Conservation (phyloP, 2,888 invertebrate genomes). For the Tanytarsus gracilentus region DNA sequence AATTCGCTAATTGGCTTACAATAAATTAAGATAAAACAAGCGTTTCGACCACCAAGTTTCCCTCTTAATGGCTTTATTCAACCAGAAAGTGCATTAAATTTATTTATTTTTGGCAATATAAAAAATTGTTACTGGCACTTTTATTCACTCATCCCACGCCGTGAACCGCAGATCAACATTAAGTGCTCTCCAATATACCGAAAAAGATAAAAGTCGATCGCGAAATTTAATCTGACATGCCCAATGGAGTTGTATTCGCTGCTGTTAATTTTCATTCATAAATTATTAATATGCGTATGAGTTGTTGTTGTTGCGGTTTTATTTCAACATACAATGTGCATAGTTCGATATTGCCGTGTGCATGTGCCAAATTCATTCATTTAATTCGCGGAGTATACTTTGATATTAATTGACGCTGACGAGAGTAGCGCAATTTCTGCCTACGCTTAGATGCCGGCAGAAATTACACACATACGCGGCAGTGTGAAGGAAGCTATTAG, state of each 20-base stretch:
- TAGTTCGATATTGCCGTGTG: too few relatives aligned
- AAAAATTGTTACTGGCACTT: too few relatives aligned
- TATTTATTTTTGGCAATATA: too few relatives aligned
- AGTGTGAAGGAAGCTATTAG: conserved; percentile 22
- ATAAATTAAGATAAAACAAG: too few relatives aligned
- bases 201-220: not conserved
- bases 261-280: not conserved
- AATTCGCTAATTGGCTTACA: too few relatives aligned
- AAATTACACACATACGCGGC: not conserved
- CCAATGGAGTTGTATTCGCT: not conserved
- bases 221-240: not conserved
- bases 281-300: not conserved
- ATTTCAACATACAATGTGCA: too few relatives aligned
- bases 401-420: conserved; percentile 10
- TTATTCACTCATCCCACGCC: too few relatives aligned
- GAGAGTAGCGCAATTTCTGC: not conserved
- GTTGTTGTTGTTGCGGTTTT: conserved; percentile 1
- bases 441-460: conserved; percentile 6
- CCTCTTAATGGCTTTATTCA: too few relatives aligned
- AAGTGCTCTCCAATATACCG: too few relatives aligned
- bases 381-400: not conserved
- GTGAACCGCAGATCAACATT: too few relatives aligned
- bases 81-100: too few relatives aligned
- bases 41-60: too few relatives aligned
- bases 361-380: not conserved